phyloP scores from a whole-genome alignment of 1,140 invertebrate genomes.

The Pseudomyrmex dendroicus region DNA sequence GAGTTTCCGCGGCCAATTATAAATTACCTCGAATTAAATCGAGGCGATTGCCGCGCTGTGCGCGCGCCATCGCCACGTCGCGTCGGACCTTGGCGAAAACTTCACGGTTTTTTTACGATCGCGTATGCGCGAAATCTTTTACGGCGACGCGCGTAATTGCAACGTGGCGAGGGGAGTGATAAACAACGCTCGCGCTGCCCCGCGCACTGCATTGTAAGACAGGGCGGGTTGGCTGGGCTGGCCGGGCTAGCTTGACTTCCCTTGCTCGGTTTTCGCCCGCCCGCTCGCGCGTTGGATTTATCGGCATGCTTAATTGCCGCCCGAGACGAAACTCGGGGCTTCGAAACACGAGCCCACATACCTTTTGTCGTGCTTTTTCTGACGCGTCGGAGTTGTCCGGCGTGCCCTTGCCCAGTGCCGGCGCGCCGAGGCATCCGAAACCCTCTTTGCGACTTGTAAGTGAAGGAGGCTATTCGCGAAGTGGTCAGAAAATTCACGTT shows the following conservation, averaged over 20 bases:
- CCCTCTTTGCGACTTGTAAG: not conserved
- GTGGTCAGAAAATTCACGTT: too few species aligned
- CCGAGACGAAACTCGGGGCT: slow-evolving; percentile 41
- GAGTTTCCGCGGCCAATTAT: slow-evolving; percentile 47
- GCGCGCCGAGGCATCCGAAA: not conserved
- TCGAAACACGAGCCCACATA: slow-evolving; percentile 26
- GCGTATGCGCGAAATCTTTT: slow-evolving; percentile 50
- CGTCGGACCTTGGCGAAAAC: slow-evolving; percentile 48
- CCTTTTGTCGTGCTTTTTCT: slow-evolving; percentile 44
- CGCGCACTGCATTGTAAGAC: slow-evolving; percentile 39
- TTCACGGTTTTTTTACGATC: slow-evolving; percentile 42
- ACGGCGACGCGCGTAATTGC: slow-evolving; percentile 61
- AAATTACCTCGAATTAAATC: slow-evolving; percentile 58
- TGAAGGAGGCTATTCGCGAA: not conserved
- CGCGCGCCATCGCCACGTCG: not conserved
- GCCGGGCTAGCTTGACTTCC: not conserved
- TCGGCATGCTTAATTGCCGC: slow-evolving; percentile 53
- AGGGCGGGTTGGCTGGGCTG: slow-evolving; percentile 20
- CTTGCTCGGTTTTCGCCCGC: slow-evolving; percentile 25
- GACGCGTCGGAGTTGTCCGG: not conserved
- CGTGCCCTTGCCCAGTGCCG: not conserved
- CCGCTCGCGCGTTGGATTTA: slow-evolving; percentile 44
- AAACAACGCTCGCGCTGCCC: slow-evolving; percentile 64
- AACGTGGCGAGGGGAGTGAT: slow-evolving; percentile 60
- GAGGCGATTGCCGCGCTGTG: slow-evolving; percentile 3